phyloP scores from a whole-genome alignment of 2,113 vertebrate genomes.

The Thunnus maccoyii region DNA sequence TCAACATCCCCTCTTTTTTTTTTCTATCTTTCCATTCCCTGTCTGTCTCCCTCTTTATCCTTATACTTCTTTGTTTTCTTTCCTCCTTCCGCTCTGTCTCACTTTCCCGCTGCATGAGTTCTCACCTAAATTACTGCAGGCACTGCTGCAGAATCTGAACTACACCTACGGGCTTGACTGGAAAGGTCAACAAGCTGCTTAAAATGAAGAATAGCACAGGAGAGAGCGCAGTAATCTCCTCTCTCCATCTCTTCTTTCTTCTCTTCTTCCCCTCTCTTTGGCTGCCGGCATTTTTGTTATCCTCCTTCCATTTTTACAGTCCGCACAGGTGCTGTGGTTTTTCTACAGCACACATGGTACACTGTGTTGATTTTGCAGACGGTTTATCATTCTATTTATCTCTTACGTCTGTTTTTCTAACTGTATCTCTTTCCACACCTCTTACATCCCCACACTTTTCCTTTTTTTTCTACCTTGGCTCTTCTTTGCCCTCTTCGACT shows the following conservation, averaged over 20 bases:
- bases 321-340: neutral
- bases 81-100: slow-evolving; percentile 33
- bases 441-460: neutral
- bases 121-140: slow-evolving; percentile 78
- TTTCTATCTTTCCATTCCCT: slow-evolving; percentile 23
- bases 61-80: slow-evolving; percentile 41
- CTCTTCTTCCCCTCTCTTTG: neutral
- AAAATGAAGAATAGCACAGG: slow-evolving; percentile 83
- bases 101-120: slow-evolving; percentile 61
- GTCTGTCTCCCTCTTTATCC: slow-evolving; percentile 33
- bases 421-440: slow-evolving; percentile 15
- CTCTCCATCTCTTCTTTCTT: slow-evolving; percentile 71
- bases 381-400: slow-evolving; percentile 28
- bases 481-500: slow-evolving; percentile 39
- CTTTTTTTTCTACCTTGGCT: neutral
- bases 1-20: slow-evolving; percentile 32
- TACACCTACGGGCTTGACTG: slow-evolving; percentile 83
- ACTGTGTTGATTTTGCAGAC: slow-evolving; percentile 19
- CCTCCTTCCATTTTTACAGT: slow-evolving; percentile 37
- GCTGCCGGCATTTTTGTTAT: slow-evolving; percentile 2
- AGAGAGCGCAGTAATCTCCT: slow-evolving; percentile 75
- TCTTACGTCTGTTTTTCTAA: slow-evolving; percentile 14
- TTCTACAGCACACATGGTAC: neutral
- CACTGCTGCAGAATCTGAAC: slow-evolving; percentile 71
- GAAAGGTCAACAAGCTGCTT: slow-evolving; percentile 86